Evolutionary conservation across 2,888 invertebrate species (phyloP).

Genomic region (Gryllus longicercus): DNA sequence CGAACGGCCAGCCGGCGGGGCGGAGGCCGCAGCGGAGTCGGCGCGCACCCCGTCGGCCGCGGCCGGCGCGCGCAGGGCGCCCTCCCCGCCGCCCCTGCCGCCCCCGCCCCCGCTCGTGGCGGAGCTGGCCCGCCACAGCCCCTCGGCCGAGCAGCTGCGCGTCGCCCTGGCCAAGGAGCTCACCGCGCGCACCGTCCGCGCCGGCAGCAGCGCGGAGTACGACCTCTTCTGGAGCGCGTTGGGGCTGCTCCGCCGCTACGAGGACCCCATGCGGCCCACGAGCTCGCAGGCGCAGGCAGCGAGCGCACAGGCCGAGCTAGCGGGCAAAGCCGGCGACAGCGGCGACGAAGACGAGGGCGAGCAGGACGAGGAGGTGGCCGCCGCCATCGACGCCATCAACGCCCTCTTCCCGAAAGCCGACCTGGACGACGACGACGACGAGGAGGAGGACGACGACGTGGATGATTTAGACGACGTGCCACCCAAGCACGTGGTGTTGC

Average conservation of each 20-base stretch:
- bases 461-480: too few species aligned
- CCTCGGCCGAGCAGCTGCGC: background rate
- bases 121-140: background rate
- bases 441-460: too few species aligned
- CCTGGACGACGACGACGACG: too few species aligned
- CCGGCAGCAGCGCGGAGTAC: background rate
- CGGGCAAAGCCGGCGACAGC: background rate
- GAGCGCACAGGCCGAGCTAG: background rate
- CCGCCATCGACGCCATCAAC: too few species aligned
- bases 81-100: background rate
- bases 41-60: background rate
- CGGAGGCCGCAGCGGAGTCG: background rate
- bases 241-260: background rate
- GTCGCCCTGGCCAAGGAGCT: background rate
- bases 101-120: background rate
- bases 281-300: background rate
- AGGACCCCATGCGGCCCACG: background rate
- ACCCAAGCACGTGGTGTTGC: too few species aligned
- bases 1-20: too few species aligned
- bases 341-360: background rate
- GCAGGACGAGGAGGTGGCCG: too few species aligned
- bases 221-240: background rate
- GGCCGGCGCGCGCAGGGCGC: background rate
- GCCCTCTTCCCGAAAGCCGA: too few species aligned
- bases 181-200: background rate